Conservation (phyloP, 2,888 invertebrate species). For the Microchrysa polita region DNA sequence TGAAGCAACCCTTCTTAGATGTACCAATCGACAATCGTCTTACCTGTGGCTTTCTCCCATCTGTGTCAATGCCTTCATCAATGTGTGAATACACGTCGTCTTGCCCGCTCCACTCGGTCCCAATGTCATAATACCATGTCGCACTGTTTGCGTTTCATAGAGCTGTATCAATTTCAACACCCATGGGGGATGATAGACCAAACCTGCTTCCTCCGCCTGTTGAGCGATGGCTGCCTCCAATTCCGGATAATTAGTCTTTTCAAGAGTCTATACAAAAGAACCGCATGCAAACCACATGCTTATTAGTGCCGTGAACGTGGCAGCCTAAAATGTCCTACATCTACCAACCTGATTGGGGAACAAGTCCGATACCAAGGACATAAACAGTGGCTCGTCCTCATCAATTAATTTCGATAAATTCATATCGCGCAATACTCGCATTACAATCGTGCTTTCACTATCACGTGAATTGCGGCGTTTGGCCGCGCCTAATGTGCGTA, state of each 20-base stretch:
- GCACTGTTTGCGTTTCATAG: conserved; percentile 93
- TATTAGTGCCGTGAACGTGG: too few species aligned
- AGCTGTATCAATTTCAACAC: conserved; percentile 93
- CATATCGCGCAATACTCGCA: conserved; percentile 97
- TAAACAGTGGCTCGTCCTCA: conserved; percentile 97
- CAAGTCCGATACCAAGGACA: conserved; percentile 92
- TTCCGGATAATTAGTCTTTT: conserved; percentile 90
- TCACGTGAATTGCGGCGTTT: conserved; percentile 92
- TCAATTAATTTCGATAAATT: conserved; percentile 96
- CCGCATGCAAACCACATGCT: not conserved
- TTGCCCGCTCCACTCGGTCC: conserved; percentile 97
- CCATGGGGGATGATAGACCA: conserved; percentile 96
- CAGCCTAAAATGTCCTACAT: conserved; percentile 12
- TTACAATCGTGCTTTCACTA: conserved; percentile 94
- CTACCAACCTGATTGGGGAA: conserved; percentile 84
- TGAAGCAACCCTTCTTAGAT: not conserved
- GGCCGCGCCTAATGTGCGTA: conserved; percentile 90
- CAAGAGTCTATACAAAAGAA: conserved; percentile 68
- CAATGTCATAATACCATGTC: conserved; percentile 95
- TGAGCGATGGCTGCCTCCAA: conserved; percentile 87
- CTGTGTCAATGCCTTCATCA: conserved; percentile 90
- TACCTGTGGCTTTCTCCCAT: conserved; percentile 85
- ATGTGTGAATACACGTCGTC: conserved; percentile 84
- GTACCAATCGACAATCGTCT: conserved; percentile 50
- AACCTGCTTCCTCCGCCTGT: conserved; percentile 81